phyloP scores from a whole-genome alignment of 2,797 vertebrate genomes.

The Gymnodraco acuticeps region DNA sequence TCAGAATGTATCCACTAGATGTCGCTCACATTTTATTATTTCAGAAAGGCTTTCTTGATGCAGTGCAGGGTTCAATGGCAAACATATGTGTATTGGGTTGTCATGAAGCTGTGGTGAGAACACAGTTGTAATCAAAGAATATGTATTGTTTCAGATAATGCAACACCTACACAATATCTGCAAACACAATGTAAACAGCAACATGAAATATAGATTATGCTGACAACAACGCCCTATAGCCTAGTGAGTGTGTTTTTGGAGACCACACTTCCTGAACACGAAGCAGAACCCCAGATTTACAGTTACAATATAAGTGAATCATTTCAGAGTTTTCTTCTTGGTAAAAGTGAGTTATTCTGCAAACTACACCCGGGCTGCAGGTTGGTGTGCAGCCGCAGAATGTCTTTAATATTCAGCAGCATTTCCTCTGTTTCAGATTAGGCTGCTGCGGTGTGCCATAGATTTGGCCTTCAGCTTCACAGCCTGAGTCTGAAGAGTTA shows the following conservation, averaged over 20 bases:
- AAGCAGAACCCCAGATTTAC: neutral
- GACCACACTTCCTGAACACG: neutral
- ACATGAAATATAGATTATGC: neutral
- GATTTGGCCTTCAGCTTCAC: slow-evolving; percentile 70
- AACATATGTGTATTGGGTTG: neutral
- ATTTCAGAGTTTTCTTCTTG: neutral
- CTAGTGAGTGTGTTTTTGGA: neutral
- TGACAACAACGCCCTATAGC: neutral
- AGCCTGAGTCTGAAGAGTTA: slow-evolving; percentile 73
- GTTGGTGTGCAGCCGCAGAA: too few species aligned
- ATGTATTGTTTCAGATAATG: neutral
- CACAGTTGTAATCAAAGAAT: neutral
- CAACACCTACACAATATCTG: too few species aligned
- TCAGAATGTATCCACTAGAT: slow-evolving; percentile 26
- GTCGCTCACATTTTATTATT: slow-evolving; percentile 29
- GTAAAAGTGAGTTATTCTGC: neutral
- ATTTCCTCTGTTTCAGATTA: slow-evolving; percentile 51
- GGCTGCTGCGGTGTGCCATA: slow-evolving; percentile 58
- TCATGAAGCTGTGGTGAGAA: neutral
- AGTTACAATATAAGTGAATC: neutral
- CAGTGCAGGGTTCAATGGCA: neutral
- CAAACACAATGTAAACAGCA: neutral
- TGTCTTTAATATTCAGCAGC: slow-evolving; percentile 25
- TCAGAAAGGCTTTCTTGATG: neutral
- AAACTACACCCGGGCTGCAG: neutral